Percentiles rank a stretch among this genome's conserved stretches.
phyloP scores from a whole-genome alignment of 2,797 vertebrate genomes.

The Hemibagrus guttatus region DNA sequence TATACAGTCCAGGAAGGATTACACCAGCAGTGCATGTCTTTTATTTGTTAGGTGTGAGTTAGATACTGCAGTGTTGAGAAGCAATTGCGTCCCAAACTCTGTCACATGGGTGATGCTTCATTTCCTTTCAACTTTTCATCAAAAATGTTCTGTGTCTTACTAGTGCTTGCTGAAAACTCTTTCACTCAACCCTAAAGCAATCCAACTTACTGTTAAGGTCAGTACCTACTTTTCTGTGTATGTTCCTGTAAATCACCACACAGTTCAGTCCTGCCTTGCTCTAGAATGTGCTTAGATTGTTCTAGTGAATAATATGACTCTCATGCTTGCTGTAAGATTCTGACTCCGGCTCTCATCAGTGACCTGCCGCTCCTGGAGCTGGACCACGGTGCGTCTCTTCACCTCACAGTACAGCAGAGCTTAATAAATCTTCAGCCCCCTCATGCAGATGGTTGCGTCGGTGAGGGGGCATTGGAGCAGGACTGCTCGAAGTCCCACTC shows the following conservation, averaged over 20 bases:
- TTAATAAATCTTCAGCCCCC: conserved; percentile 74
- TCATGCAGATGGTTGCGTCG: conserved; percentile 52
- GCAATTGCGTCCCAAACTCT: neutral
- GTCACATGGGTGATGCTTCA: neutral
- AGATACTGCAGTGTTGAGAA: neutral
- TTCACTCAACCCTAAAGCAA: neutral
- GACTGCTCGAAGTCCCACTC: conserved; percentile 38
- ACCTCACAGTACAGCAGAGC: conserved; percentile 67
- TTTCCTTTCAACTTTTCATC: neutral
- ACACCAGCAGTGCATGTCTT: neutral
- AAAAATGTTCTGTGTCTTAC: neutral
- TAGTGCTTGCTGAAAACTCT: neutral
- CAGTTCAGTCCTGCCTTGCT: neutral
- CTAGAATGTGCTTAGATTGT: neutral
- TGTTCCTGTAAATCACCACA: conserved; percentile 41
- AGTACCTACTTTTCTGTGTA: neutral
- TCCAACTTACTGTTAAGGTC: neutral
- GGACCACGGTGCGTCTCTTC: conserved; percentile 61
- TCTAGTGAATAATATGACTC: conserved; percentile 36
- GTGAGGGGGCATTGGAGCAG: conserved; percentile 51
- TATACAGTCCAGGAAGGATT: neutral
- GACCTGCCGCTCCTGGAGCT: conserved; percentile 57
- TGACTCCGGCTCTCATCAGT: conserved; percentile 47
- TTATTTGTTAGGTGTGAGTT: neutral
- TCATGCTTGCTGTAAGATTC: conserved; percentile 31